phyloP scores from a whole-genome alignment of 2,113 vertebrate genomes.

The Delphinus delphis region DNA sequence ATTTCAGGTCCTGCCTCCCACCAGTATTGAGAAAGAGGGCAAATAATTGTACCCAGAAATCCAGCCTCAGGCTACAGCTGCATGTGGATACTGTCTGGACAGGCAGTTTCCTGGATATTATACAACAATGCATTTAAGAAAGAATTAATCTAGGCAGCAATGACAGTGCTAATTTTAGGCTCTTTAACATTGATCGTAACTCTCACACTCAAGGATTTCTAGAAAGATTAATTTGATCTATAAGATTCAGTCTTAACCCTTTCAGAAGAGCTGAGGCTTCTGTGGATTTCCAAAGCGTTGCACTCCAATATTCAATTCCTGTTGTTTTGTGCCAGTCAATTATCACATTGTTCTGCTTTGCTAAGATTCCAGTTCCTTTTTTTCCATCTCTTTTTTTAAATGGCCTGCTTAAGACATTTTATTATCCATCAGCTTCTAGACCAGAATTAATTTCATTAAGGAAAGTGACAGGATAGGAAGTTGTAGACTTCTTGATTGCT shows the following conservation, averaged over 20 bases:
- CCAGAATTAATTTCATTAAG: neutral
- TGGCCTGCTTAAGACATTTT: neutral
- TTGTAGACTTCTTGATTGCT: neutral
- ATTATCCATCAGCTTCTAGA: neutral
- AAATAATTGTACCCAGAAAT: neutral
- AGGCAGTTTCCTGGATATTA: constrained; percentile 23
- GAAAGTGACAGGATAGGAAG: neutral
- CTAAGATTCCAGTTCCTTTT: neutral
- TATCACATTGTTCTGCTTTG: neutral
- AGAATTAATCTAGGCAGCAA: constrained; percentile 31
- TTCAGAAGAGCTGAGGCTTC: neutral
- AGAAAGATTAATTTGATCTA: constrained; percentile 6
- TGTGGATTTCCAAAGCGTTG: neutral
- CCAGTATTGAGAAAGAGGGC: neutral
- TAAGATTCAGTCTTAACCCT: neutral
- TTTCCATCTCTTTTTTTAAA: neutral
- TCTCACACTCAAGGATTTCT: constrained; percentile 14
- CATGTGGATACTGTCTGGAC: neutral
- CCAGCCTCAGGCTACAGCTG: neutral
- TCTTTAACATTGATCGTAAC: neutral
- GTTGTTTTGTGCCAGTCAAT: neutral
- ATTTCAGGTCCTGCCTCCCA: neutral
- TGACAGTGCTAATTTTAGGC: neutral
- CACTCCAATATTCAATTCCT: neutral
- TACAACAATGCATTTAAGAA: constrained; percentile 39